Evolutionary conservation across 1,140 invertebrate species (phyloP).

Genomic region (Sarcophaga bullata): DNA sequence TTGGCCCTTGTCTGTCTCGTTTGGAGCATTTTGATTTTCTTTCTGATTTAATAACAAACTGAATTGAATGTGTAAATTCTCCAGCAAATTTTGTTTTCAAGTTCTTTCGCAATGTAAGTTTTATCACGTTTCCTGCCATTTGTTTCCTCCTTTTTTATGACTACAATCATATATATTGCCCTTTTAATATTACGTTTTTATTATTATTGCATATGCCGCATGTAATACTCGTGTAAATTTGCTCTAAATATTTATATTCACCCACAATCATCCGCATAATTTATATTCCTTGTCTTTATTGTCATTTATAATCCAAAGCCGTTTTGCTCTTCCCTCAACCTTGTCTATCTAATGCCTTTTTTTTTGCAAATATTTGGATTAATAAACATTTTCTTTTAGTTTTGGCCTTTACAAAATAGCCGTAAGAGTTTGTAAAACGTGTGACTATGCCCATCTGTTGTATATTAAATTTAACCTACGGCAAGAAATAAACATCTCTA

Average conservation of each 20-base stretch:
- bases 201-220: not conserved
- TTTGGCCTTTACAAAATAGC: not conserved
- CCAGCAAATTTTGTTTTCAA: too few relatives aligned
- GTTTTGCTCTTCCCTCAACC: not conserved
- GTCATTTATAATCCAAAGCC: not conserved
- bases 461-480: not conserved
- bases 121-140: too few relatives aligned
- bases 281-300: not conserved
- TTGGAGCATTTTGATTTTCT: too few relatives aligned
- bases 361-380: not conserved
- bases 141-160: too few relatives aligned
- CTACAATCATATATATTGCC: too few relatives aligned
- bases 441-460: not conserved
- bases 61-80: too few relatives aligned
- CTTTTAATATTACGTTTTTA: too few relatives aligned
- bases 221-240: not conserved
- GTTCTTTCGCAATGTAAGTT: too few relatives aligned
- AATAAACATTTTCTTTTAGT: constrained; percentile 2
- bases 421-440: not conserved
- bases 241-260: not conserved
- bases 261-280: not conserved
- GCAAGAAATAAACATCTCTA: not conserved
- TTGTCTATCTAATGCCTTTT: too few relatives aligned
- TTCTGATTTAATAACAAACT: too few relatives aligned
- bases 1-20: too few relatives aligned